Base-by-base conservation (phyloP, 2,888 invertebrate genomes). In the Aspidiotus destructor region DNA sequence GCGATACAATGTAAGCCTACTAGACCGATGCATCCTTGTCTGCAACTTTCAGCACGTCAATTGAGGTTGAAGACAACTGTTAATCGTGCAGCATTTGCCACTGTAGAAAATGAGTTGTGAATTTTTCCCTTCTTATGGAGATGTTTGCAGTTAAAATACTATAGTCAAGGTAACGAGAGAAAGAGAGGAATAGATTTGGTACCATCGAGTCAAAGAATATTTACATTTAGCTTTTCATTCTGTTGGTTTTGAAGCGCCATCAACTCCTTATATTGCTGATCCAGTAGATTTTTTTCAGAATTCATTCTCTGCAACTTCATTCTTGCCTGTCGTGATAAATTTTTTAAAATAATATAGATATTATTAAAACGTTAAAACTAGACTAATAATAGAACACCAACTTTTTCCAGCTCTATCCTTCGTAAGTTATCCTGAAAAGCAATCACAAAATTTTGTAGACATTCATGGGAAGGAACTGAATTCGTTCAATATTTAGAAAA, bases 221-320 rank as follows among this genome's bases (percentile, higher is more conserved):
- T 60, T 74, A 84, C 82, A 77, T 83, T 85, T 74, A 85, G 82
- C 75, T 82, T 82, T 74, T 85, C 84, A 70, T 79, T 77, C 77
- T 84, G 85, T 70, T 84, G 80, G 61, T 82, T 81, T 74, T 80
- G 81, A 70, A 87, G 86, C 72, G 86, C 76, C 76, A 83, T 82
- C 53, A 83, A 78, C 77, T 88, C 87, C 76, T 85, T 83, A 73
- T 81, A 80, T 72, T 84, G 81, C 69, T 84, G 79, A 69, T 83
- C 77, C 73, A 84, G 83, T 73, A 87, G 84, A 73, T 84, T 83
- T 74, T 81, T 82, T 74, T 88, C 87, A 55, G 83, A 78, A 73
- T 81, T 80, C 70, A 83, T 74, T 73, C 82, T 78, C 70, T 82
- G 81, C 75, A 78, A 78, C 73, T 80, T 77, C 73, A 79, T 81